Conservation (phyloP, 2,888 invertebrate species). For the Lapara coniferarum region DNA sequence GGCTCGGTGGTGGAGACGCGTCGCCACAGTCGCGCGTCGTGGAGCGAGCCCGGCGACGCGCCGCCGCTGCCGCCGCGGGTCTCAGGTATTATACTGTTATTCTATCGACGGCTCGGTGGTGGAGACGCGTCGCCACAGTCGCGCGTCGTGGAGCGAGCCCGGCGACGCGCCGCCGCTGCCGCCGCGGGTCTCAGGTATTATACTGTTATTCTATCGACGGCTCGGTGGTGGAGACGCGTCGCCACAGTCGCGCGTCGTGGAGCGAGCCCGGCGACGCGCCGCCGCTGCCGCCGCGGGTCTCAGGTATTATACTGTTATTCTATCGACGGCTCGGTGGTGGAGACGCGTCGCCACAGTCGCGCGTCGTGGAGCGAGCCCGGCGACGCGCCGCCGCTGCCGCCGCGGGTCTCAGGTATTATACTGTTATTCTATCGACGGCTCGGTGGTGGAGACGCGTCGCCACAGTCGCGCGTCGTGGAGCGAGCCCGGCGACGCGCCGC, state of each 20-base stretch:
- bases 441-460: slow-evolving; percentile 82
- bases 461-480: slow-evolving; percentile 77
- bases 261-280: slow-evolving; percentile 86
- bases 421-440: slow-evolving; percentile 78
- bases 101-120: slow-evolving; percentile 78
- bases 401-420: slow-evolving; percentile 90
- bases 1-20: slow-evolving; percentile 85
- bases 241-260: slow-evolving; percentile 75
- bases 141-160: slow-evolving; percentile 74
- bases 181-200: slow-evolving; percentile 90
- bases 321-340: slow-evolving; percentile 81
- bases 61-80: slow-evolving; percentile 92
- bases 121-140: slow-evolving; percentile 83
- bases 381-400: slow-evolving; percentile 91
- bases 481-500: slow-evolving; percentile 87
- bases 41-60: slow-evolving; percentile 84
- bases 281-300: slow-evolving; percentile 91
- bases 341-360: slow-evolving; percentile 81
- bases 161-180: slow-evolving; percentile 91
- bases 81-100: no score
- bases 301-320: no score
- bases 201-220: slow-evolving; percentile 74
- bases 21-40: slow-evolving; percentile 73
- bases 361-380: slow-evolving; percentile 77
- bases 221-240: slow-evolving; percentile 84